Conservation (phyloP, 2,797 vertebrate genomes). For the Artibeus lituratus region DNA sequence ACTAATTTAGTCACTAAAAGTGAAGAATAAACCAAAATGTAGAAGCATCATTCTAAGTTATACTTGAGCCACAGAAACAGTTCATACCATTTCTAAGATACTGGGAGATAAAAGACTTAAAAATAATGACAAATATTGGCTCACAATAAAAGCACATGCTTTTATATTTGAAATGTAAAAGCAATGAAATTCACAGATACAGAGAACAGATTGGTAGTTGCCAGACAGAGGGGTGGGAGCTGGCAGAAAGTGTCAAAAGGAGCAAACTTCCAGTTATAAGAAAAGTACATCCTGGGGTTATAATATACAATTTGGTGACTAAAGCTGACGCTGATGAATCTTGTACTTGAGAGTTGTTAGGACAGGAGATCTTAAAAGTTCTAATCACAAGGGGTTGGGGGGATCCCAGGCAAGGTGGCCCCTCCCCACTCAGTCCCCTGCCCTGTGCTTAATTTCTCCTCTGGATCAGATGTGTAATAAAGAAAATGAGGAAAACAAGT, state of each 20-base stretch:
- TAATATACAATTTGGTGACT: not conserved
- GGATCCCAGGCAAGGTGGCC: constrained; percentile 65
- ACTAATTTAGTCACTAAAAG: not conserved
- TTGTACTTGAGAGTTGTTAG: not conserved
- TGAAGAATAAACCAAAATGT: not conserved
- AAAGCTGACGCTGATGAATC: not conserved
- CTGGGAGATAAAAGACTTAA: not conserved
- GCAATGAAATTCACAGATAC: not conserved
- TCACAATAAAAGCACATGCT: not conserved
- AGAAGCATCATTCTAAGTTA: not conserved
- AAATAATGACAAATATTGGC: not conserved
- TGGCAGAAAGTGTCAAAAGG: not conserved
- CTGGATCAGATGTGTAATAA: constrained; percentile 75
- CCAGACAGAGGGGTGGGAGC: not conserved
- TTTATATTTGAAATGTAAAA: not conserved
- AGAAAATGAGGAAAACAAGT: constrained; percentile 59
- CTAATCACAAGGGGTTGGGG: not conserved
- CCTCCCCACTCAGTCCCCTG: constrained; percentile 27
- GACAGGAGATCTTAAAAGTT: not conserved
- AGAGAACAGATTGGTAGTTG: not conserved
- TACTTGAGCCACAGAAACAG: not conserved
- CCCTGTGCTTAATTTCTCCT: constrained; percentile 68
- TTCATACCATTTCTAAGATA: not conserved
- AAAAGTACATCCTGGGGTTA: not conserved
- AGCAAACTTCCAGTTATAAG: not conserved